These are phyloP conservation scores for Barbus barbus DNA, from an alignment of 2,113 vertebrate species.

Conservation along the genomic window DNA sequence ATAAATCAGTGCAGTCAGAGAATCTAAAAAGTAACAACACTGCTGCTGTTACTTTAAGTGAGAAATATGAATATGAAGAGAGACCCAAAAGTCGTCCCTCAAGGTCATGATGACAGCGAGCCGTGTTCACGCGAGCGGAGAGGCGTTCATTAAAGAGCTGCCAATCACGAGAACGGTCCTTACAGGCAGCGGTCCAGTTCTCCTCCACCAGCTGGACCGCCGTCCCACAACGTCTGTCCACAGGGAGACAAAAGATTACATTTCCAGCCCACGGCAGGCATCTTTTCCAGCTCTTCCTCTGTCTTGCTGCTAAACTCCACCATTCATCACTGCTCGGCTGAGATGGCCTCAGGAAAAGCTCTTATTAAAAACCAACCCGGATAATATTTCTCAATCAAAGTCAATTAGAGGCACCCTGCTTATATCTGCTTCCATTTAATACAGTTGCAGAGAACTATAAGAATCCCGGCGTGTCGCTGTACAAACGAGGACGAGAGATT, in stretches of 20 bases:
- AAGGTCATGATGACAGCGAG: slow-evolving; percentile 1
- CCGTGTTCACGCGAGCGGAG: not conserved
- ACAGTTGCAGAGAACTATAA: slow-evolving; percentile 10
- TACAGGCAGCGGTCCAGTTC: not conserved
- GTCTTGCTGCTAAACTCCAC: slow-evolving; percentile 19
- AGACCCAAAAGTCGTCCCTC: not conserved
- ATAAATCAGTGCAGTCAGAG: not conserved
- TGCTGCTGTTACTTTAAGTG: not conserved
- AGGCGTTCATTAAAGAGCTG: not conserved
- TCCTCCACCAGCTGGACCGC: not conserved
- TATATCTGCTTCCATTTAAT: slow-evolving; percentile 47
- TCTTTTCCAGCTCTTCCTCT: slow-evolving; percentile 28
- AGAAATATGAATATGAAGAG: not conserved
- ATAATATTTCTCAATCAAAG: slow-evolving; percentile 60
- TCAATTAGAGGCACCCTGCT: slow-evolving; percentile 31
- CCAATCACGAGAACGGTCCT: not conserved
- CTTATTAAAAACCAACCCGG: slow-evolving; percentile 58
- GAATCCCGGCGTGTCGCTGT: not conserved
- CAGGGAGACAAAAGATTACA: slow-evolving; percentile 33
- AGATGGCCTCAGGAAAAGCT: slow-evolving; percentile 50
- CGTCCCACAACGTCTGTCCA: slow-evolving; percentile 6
- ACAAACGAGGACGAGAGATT: slow-evolving; percentile 26
- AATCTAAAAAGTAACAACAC: not conserved
- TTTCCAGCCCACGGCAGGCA: slow-evolving; percentile 40
- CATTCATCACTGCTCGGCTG: slow-evolving; percentile 49